These are phyloP conservation scores for Tenthredo distinguenda DNA, from an alignment of 2,888 invertebrate genomes.

Conservation along the genomic window DNA sequence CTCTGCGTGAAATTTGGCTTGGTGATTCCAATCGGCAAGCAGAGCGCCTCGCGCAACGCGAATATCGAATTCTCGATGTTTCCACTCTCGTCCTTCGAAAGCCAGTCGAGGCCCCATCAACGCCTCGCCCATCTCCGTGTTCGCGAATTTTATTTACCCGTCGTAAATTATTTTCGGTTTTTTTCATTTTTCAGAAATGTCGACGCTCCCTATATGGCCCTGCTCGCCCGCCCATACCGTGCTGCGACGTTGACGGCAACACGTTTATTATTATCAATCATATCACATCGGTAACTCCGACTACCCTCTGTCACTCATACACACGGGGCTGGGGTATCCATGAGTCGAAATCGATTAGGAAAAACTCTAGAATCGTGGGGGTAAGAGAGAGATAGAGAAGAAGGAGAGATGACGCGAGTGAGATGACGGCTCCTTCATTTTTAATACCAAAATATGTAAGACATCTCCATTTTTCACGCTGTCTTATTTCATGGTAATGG, in stretches of 20 bases:
- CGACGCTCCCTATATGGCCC: slow-evolving; percentile 57
- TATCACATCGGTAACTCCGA: slow-evolving; percentile 62
- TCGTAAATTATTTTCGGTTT: slow-evolving; percentile 68
- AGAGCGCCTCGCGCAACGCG: slow-evolving; percentile 18
- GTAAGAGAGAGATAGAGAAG: neutral
- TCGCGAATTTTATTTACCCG: slow-evolving; percentile 67
- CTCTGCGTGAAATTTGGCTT: slow-evolving; percentile 48
- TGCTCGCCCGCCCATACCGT: neutral
- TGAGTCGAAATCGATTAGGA: slow-evolving; percentile 2
- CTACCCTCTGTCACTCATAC: slow-evolving; percentile 17
- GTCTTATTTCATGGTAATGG: slow-evolving; percentile 56
- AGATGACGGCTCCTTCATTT: slow-evolving; percentile 22
- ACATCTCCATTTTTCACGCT: slow-evolving; percentile 49
- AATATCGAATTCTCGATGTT: slow-evolving; percentile 47
- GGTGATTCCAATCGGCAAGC: slow-evolving; percentile 47
- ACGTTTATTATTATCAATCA: slow-evolving; percentile 73
- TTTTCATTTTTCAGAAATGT: slow-evolving; percentile 66
- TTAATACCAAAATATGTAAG: slow-evolving; percentile 37
- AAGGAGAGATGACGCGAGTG: neutral
- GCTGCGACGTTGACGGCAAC: slow-evolving; percentile 54
- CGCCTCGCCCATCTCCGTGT: slow-evolving; percentile 56
- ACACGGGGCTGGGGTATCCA: slow-evolving; percentile 49
- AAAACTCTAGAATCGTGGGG: neutral
- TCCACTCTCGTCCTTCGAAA: slow-evolving; percentile 30
- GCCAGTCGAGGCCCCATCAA: slow-evolving; percentile 57